Base-by-base conservation (phyloP, 1,140 invertebrate species). In the Drosophila aff. region DNA sequence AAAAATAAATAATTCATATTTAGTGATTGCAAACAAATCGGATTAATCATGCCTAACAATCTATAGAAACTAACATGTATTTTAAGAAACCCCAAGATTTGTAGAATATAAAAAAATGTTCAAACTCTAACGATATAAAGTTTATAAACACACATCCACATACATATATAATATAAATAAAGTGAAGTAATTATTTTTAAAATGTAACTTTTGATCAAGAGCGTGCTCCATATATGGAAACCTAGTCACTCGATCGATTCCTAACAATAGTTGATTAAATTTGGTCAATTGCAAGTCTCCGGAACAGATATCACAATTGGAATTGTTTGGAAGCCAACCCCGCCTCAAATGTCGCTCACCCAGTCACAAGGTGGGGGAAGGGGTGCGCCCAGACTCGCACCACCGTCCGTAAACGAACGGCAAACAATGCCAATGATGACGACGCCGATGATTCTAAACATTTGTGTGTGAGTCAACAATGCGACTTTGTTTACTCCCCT, bases 341-440 rank as follows among this genome's bases (percentile, higher is more conserved):
- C 58, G 57, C 61, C 53, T 43, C 40, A 59, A 76, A 76, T 43
- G 71, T 40, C 26, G 38, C 26, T 57, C 41, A 28, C 18, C 11
- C 16, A 16, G 23, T 62, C 67, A 28, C 58, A 41, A 31, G 49
- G 55, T 36, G 16, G 26, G 49, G 28, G 26, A 63, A 49, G 71
- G 60, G 44, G 23, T 36, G 60, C 15, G 71, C 28, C 52, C 28
- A 33, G 26, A 21, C 31, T 28, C 47, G 41, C 36, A 33, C 18
- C 26, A 28, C 23, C 31, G 21, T 26, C 73, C 63, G 16, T 53
- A 67, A 77, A 50, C 65, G 74, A 47, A 52, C 40, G 53, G 18
- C 49, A 76, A 76, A 59, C 75, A 77, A 67, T 67, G 74, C 62
- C 74, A 58, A 43, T 65, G 62, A 66, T 76, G 52, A 59, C 72